Conservation (phyloP, 2,888 invertebrate genomes). For the Dryobotodes eremita region DNA sequence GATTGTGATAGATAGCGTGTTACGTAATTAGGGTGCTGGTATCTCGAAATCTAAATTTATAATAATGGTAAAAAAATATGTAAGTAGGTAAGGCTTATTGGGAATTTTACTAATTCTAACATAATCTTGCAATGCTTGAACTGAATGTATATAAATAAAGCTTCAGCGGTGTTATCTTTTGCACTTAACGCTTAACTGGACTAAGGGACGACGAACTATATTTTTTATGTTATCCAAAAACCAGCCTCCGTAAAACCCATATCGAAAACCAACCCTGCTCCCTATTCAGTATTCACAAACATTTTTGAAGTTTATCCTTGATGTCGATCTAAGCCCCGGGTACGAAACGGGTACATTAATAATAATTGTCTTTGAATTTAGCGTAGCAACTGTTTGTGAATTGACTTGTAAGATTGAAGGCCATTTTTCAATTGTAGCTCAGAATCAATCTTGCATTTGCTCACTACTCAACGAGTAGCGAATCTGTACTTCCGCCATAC, state of each 20-base stretch:
- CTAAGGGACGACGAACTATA: neutral
- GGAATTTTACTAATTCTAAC: constrained; percentile 23
- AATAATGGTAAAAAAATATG: neutral
- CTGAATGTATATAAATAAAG: constrained; percentile 39
- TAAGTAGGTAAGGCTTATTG: neutral
- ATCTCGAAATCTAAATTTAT: too few relatives aligned
- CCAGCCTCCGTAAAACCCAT: too few relatives aligned
- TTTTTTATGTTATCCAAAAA: neutral
- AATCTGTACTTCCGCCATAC: neutral
- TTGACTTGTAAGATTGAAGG: neutral
- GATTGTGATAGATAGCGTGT: too few relatives aligned
- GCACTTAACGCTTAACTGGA: constrained; percentile 59
- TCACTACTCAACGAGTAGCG: neutral
- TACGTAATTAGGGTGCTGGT: too few relatives aligned
- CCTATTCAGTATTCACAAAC: neutral
- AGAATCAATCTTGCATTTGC: neutral
- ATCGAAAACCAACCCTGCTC: neutral
- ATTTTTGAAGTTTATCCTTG: neutral
- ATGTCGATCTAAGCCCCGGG: neutral
- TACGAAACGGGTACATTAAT: neutral
- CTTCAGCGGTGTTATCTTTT: constrained; percentile 63
- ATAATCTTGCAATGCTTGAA: neutral
- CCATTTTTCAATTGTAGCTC: neutral
- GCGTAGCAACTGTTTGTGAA: neutral
- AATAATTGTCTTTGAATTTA: neutral